Base-by-base conservation (phyloP, 2,113 vertebrate species). In the Anseranas semipalmata region DNA sequence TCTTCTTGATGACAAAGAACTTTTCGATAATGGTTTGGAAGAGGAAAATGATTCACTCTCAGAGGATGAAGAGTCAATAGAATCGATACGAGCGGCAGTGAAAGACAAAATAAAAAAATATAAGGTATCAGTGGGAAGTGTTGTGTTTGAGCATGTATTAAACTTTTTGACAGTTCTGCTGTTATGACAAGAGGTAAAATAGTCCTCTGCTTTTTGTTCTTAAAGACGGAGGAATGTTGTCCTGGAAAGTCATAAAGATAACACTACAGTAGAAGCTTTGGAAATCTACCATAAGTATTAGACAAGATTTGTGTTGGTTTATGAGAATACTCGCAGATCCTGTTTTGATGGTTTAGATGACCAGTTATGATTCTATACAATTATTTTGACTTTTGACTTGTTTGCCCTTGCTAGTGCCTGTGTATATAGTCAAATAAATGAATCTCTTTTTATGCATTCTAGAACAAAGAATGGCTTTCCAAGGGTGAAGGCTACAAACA, bases 41-140 rank as follows among this genome's bases (percentile, higher is more conserved):
- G 98, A 99, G 52, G 98, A 98, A 15, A 62, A 66, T 6, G 86
- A 86, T 89, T 24, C 70, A 20, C 2, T 75, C 20, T 17, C 88
- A 10, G 98, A 98, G 86, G 98, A 98, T 20, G 98, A 98, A 28
- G 99, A 99, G 91, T 99, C 99, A 1, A 85, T 99, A 66, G 98
- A 99, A 48, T 98, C 98, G 22, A 99, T 99, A 82, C 93, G 99
- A 93, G 97, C 98, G 3, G 98, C 98, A 5, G 95, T 99, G 58
- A 99, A 98, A 96, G 97, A 98, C 75, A 99, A 99, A 96, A 84
- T 98, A 3, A 99, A 98, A 75, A 98, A 98, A 27, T 94, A 98
- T 1, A 98, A 99, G 98, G 99, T 99, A 35, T 74, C 68, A 27
- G 17, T 53, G 2, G 52, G 63, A 50, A 33, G 46, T 39, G 9